Base-by-base conservation (phyloP, 2,888 invertebrate species). In the Drosophila subsilvestris region DNA sequence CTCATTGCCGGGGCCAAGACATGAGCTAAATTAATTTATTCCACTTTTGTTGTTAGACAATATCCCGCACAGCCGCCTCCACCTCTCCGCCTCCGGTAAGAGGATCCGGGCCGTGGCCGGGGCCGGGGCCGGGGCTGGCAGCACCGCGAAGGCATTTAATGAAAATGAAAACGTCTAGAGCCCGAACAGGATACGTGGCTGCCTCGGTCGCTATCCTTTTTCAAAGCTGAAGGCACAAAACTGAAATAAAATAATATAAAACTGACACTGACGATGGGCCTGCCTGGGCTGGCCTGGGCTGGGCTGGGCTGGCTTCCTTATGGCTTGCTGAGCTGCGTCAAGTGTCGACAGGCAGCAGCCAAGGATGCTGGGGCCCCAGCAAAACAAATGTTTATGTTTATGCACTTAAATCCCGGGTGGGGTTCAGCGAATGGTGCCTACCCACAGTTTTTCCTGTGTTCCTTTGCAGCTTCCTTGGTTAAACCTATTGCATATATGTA, bases 1-100 rank as follows among this genome's bases (percentile, higher is more conserved):
- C 83, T 87, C 86, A 90, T 89, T 88, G 89, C 83, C 79, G 78
- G 82, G 67, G 67, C 72, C 67, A 78, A 80, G 79, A 80, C 78
- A 81, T 78, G 79, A 77, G 81, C 86, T 85, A 89, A 90, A 90
- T 90, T 90, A 90, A 90, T 90, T 90, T 90, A 89, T 88, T 88
- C 78, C 79, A 75, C 79, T 80, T 89, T 89, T 89, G 85, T 88
- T 85, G 82, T 79, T 88, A 86, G 80, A 83, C 83, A 83, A 83
- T 83, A 83, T 83, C 83, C 83, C 86, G 77, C 86, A 76, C 76
- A 76, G 80, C 75, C 54, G 80, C 65, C 59, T 10, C 50, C 53
- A 37, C 32, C 32, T 47, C 22, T 47, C 22, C 25, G 20, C 50
- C 12, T 25, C 37, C 42, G 68, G 86, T 79, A 75, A 87, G 69